These are phyloP conservation scores for Myrmecophaga tridactyla DNA, from an alignment of 2,113 vertebrate species.

Conservation along the genomic window DNA sequence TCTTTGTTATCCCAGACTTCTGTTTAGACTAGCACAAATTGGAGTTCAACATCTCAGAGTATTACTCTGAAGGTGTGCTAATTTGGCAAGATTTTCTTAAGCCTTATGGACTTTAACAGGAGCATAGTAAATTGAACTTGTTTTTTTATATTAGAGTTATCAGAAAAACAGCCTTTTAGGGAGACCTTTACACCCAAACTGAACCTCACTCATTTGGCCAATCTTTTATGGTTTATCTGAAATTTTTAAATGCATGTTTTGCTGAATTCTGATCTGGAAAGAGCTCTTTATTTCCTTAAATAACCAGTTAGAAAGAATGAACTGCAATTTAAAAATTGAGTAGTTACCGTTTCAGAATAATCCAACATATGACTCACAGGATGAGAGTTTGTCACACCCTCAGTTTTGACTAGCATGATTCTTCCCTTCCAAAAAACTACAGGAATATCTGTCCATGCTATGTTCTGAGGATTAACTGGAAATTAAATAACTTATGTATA, in stretches of 20 bases:
- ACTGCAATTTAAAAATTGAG: conserved; percentile 49
- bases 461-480: conserved; percentile 32
- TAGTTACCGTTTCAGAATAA: conserved; percentile 55
- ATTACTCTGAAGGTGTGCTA: conserved; percentile 48
- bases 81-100: neutral
- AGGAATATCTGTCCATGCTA: conserved; percentile 33
- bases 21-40: conserved; percentile 34
- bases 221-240: conserved; percentile 5
- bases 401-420: conserved; percentile 21
- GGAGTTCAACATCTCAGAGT: neutral
- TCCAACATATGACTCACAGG: conserved; percentile 46
- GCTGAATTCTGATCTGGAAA: conserved; percentile 53
- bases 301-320: conserved; percentile 56
- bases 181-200: neutral
- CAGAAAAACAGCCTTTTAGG: conserved; percentile 12
- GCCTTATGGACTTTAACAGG: neutral
- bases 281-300: conserved; percentile 51
- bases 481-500: conserved; percentile 57
- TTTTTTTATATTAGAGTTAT: conserved; percentile 39
- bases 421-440: neutral
- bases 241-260: conserved; percentile 59
- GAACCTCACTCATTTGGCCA: neutral
- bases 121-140: neutral
- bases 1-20: conserved; percentile 2
- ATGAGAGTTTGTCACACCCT: conserved; percentile 5